phyloP scores from a whole-genome alignment of 2,888 invertebrate species.

The Sphaeridia pumilis region DNA sequence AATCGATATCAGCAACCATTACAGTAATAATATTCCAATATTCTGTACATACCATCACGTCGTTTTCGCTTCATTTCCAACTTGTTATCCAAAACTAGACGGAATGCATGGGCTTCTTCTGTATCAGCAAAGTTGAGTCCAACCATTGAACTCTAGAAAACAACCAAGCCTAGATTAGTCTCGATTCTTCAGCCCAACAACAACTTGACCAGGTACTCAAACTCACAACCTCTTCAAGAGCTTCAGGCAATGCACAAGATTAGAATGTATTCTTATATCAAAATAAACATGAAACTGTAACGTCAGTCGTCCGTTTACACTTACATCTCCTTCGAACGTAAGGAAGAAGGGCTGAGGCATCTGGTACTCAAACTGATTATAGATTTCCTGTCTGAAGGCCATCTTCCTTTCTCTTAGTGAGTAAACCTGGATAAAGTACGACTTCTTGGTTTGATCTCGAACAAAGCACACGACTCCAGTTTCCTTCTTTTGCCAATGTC shows the following conservation, averaged over 20 bases:
- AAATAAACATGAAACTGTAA: too few species aligned
- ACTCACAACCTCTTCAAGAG: too few species aligned
- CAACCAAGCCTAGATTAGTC: too few species aligned
- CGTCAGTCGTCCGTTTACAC: conserved; percentile 30
- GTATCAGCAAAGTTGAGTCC: conserved; percentile 90
- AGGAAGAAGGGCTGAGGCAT: conserved; percentile 69
- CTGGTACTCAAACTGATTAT: conserved; percentile 76
- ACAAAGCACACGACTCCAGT: conserved; percentile 83
- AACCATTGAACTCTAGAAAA: conserved; percentile 78
- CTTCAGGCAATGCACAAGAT: too few species aligned
- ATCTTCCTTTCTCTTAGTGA: conserved; percentile 62
- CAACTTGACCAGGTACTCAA: too few species aligned
- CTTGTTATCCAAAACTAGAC: conserved; percentile 60
- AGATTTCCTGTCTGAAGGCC: conserved; percentile 92
- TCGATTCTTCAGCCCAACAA: too few species aligned
- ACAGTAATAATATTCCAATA: too few species aligned
- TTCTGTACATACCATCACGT: conserved; percentile 38
- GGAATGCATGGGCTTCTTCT: conserved; percentile 69
- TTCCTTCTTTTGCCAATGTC: conserved; percentile 72
- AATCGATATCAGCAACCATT: too few species aligned
- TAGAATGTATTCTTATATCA: too few species aligned
- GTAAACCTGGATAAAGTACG: conserved; percentile 81
- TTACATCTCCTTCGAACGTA: conserved; percentile 85
- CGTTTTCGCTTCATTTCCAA: conserved; percentile 61
- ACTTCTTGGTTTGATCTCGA: conserved; percentile 74